These are phyloP conservation scores for Sycophila sp. DNA, from an alignment of 1,140 invertebrate species.

Conservation along the genomic window DNA sequence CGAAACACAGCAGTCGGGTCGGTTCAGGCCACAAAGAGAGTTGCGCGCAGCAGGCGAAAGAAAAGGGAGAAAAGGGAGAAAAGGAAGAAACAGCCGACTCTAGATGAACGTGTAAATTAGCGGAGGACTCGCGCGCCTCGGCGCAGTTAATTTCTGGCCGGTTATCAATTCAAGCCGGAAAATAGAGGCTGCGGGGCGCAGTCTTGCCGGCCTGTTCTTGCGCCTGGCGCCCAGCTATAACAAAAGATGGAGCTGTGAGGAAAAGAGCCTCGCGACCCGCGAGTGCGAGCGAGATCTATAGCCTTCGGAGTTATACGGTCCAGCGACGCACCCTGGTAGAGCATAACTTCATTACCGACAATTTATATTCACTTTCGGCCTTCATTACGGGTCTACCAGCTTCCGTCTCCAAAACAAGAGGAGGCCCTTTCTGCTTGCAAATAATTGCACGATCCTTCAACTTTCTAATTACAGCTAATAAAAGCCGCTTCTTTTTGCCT, in stretches of 20 bases:
- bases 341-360: conserved; percentile 42
- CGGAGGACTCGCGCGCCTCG: background rate
- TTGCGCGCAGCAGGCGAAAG: background rate
- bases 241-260: background rate
- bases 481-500: background rate
- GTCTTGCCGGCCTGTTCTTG: background rate
- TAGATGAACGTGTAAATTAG: conserved; percentile 24
- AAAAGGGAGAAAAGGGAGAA: background rate
- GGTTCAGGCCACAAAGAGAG: background rate
- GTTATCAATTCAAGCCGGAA: conserved; percentile 8
- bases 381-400: conserved; percentile 42
- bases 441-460: no score
- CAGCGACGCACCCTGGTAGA: background rate
- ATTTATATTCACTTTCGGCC: conserved; percentile 42
- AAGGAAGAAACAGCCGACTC: background rate
- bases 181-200: background rate
- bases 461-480: no score
- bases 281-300: background rate
- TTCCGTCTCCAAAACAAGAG: no score
- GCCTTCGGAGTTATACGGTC: background rate
- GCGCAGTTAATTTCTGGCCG: conserved; percentile 6
- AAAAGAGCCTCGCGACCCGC: background rate
- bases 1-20: no score
- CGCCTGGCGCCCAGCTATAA: background rate
- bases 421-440: no score